These are phyloP conservation scores for Acleris holmiana DNA, from an alignment of 2,888 invertebrate genomes.

Conservation along the genomic window DNA sequence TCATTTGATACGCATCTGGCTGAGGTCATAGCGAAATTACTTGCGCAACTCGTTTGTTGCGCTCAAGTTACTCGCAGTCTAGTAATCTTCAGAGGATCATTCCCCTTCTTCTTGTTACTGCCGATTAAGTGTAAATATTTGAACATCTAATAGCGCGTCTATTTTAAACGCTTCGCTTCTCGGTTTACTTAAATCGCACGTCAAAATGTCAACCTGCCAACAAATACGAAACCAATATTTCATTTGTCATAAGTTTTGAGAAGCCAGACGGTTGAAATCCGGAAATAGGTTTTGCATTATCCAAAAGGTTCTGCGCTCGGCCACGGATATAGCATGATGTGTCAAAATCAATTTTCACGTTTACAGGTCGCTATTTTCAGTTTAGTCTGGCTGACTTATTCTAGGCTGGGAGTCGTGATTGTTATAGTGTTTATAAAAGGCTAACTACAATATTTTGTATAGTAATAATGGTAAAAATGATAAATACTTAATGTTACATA, in stretches of 20 bases:
- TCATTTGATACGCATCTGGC: constrained; percentile 43
- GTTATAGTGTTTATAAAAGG: constrained; percentile 9
- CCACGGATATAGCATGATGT: constrained; percentile 64
- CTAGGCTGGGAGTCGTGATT: constrained; percentile 49
- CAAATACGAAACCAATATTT: constrained; percentile 54
- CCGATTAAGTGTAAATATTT: constrained; percentile 9
- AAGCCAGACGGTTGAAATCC: constrained; percentile 49
- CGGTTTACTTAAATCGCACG: constrained; percentile 42
- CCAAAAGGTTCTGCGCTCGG: constrained; percentile 59
- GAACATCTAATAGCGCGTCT: constrained; percentile 5
- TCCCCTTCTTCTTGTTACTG: constrained; percentile 12
- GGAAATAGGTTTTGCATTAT: constrained; percentile 71
- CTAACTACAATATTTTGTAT: background rate
- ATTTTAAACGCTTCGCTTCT: constrained; percentile 19
- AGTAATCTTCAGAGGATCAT: constrained; percentile 9
- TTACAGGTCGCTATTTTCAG: constrained; percentile 76
- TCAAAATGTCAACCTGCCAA: constrained; percentile 52
- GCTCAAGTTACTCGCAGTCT: constrained; percentile 15
- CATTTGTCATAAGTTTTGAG: constrained; percentile 59
- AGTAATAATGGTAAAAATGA: background rate
- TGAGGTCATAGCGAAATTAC: constrained; percentile 39
- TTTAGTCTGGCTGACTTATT: constrained; percentile 56
- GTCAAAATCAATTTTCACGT: constrained; percentile 79
- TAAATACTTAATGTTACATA: too few relatives aligned
- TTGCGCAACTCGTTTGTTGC: constrained; percentile 38